Conservation (phyloP, 2,888 invertebrate species). For the Buathra laborator region DNA sequence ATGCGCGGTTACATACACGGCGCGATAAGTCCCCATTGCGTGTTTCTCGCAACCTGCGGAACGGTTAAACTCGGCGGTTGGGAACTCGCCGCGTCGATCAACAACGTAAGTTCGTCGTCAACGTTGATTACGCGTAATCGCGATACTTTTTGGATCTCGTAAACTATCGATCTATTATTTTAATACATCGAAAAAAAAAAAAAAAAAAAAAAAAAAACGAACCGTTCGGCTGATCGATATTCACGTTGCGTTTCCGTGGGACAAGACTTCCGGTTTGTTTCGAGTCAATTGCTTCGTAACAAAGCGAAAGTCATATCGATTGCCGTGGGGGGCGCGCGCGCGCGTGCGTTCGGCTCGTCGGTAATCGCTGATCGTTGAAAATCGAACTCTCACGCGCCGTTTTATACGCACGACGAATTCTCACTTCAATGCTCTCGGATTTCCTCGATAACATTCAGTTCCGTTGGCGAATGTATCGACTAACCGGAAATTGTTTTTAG, state of each 20-base stretch:
- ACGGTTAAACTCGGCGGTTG: conserved; percentile 80
- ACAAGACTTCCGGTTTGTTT: conserved; percentile 56
- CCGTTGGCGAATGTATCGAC: conserved; percentile 25
- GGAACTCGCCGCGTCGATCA: conserved; percentile 76
- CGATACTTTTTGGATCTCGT: too few species aligned
- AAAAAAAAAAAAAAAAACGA: background rate
- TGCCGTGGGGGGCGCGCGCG: background rate
- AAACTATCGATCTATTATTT: conserved; percentile 13
- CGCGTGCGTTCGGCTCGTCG: background rate
- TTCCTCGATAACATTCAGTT: conserved; percentile 27
- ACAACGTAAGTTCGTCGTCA: conserved; percentile 70
- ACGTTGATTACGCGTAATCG: too few species aligned
- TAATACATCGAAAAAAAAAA: background rate
- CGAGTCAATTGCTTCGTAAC: conserved; percentile 49
- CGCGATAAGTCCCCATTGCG: conserved; percentile 80
- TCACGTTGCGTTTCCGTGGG: conserved; percentile 43
- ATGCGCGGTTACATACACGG: conserved; percentile 80
- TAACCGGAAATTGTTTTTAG: conserved; percentile 62
- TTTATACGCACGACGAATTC: background rate
- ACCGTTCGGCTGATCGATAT: conserved; percentile 23
- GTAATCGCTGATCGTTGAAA: conserved; percentile 25
- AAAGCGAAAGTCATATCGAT: conserved; percentile 61
- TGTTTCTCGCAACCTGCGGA: conserved; percentile 78
- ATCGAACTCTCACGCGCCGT: background rate
- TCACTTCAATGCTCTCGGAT: conserved; percentile 2